Evolutionary conservation across 92 coral and sea anemone genomes (phyloP).

Genomic region (Porites divaricata): DNA sequence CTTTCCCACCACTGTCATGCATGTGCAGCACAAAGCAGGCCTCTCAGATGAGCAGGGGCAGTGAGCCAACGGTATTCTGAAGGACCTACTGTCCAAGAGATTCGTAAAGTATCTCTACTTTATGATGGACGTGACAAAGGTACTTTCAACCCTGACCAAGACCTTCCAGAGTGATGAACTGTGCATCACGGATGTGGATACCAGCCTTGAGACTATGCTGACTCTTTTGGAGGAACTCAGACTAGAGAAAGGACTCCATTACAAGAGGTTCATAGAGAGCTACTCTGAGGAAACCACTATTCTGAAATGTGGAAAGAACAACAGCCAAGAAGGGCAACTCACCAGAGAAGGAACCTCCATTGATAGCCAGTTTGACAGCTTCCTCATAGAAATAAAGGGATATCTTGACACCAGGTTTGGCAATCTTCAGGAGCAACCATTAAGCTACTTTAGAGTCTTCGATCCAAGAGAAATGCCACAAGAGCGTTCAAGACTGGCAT

Average conservation of each 20-base stretch:
- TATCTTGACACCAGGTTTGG: constrained; percentile 44
- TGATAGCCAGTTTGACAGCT: constrained; percentile 22
- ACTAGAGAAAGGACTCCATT: constrained; percentile 37
- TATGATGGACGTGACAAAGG: too few relatives aligned
- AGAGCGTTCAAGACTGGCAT: constrained; percentile 19
- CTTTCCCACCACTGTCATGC: too few relatives aligned
- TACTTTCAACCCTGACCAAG: too few relatives aligned
- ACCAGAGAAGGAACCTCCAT: constrained; percentile 46
- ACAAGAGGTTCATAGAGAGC: constrained; percentile 27
- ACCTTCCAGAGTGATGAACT: too few relatives aligned
- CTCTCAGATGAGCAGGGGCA: too few relatives aligned
- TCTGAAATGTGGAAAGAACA: constrained; percentile 38
- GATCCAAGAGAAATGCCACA: constrained; percentile 44
- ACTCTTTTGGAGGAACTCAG: constrained; percentile 17
- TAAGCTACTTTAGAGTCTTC: constrained; percentile 36
- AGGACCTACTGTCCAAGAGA: too few relatives aligned
- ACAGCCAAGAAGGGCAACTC: constrained; percentile 29
- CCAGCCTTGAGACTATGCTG: constrained; percentile 27
- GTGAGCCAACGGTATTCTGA: too few relatives aligned
- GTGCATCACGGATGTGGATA: constrained; percentile 31
- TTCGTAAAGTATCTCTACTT: too few relatives aligned
- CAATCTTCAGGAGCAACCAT: constrained; percentile 39
- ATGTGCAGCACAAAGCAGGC: too few relatives aligned
- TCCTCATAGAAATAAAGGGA: constrained; percentile 26
- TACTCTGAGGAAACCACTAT: constrained; percentile 28